Percentiles rank a stretch among this genome's conserved stretches.
These are phyloP conservation scores for Anolis apletophallus DNA, from an alignment of 2,797 vertebrate genomes.

Conservation along the genomic window DNA sequence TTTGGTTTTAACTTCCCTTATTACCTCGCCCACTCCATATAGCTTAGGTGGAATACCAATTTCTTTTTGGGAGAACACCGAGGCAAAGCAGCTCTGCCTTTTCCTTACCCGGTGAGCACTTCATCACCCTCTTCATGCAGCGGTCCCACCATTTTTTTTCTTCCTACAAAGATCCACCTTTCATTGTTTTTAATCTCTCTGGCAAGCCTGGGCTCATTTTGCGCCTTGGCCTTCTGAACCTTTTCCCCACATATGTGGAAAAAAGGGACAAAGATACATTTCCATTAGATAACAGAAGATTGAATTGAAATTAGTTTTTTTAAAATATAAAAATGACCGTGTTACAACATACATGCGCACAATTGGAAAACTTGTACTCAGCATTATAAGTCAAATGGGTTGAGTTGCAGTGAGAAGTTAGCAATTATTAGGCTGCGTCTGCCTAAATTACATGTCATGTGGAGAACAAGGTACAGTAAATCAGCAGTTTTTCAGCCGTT, in stretches of 20 bases:
- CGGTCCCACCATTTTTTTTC: too few species aligned
- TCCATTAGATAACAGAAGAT: not conserved
- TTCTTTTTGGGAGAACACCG: too few species aligned
- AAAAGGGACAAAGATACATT: not conserved
- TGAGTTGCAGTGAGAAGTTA: not conserved
- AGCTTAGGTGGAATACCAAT: too few species aligned
- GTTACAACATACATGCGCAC: not conserved
- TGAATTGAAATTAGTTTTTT: constrained; percentile 2
- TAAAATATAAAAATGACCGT: not conserved
- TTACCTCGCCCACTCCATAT: too few species aligned
- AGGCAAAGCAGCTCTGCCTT: too few species aligned
- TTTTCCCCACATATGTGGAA: not conserved
- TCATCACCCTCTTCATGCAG: too few species aligned
- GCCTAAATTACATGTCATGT: constrained; percentile 8
- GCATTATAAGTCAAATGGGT: constrained; percentile 12
- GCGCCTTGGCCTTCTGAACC: too few species aligned
- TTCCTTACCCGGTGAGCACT: too few species aligned
- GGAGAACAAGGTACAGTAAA: constrained; percentile 52
- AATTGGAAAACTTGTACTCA: constrained; percentile 7
- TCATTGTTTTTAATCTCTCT: too few species aligned
- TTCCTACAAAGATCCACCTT: too few species aligned
- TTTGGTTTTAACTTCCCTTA: too few species aligned
- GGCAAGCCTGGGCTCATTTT: too few species aligned
- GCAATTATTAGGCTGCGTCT: constrained; percentile 31
- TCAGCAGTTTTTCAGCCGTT: constrained; percentile 30